phyloP scores from a whole-genome alignment of 2,888 invertebrate species.

The Drosophila testacea region DNA sequence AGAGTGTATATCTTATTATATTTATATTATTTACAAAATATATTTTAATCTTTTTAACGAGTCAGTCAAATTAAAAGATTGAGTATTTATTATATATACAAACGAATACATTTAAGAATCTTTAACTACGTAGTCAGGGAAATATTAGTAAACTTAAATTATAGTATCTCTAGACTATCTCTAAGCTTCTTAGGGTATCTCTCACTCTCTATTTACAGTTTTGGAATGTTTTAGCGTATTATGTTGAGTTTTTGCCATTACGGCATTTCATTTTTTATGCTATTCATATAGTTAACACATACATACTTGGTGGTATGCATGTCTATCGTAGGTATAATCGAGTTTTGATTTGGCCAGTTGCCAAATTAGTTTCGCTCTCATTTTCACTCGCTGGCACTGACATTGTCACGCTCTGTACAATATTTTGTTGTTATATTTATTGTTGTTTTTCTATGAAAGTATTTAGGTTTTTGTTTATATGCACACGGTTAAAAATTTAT shows the following conservation, averaged over 20 bases:
- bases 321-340: slow-evolving; percentile 51
- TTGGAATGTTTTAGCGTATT: slow-evolving; percentile 5
- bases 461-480: slow-evolving; percentile 61
- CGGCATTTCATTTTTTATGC: slow-evolving; percentile 30
- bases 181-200: slow-evolving; percentile 1
- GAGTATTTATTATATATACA: no score
- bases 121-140: no score
- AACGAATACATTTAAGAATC: no score
- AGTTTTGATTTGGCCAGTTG: slow-evolving; percentile 60
- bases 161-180: neutral
- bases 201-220: neutral
- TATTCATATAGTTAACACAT: slow-evolving; percentile 6
- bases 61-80: no score
- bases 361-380: slow-evolving; percentile 76
- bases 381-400: slow-evolving; percentile 73
- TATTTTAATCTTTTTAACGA: no score
- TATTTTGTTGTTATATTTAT: slow-evolving; percentile 10
- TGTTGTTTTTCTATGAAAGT: slow-evolving; percentile 50
- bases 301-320: neutral
- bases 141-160: no score
- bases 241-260: slow-evolving; percentile 15
- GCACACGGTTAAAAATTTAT: slow-evolving; percentile 48
- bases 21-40: no score
- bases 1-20: no score
- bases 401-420: slow-evolving; percentile 66